A percentile compares a stretch with the other conserved stretches of the same genome.
Conservation (phyloP, 1,140 invertebrate genomes). For the Drosophila suzukii region DNA sequence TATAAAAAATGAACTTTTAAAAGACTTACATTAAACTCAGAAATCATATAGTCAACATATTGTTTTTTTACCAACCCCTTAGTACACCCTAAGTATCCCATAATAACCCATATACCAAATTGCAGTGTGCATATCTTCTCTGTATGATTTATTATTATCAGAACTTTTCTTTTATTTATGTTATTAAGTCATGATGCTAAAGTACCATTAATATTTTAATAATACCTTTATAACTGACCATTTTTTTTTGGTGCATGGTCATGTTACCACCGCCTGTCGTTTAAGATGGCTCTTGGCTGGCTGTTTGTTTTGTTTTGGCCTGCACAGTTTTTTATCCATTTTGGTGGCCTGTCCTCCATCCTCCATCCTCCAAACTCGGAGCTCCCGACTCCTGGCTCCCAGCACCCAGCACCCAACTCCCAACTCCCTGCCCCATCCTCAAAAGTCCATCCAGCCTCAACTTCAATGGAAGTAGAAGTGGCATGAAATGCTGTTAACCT, state of each 20-base stretch:
- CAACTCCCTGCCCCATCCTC: slow-evolving; percentile 26
- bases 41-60: too few relatives aligned
- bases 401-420: not conserved
- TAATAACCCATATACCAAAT: too few relatives aligned
- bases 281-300: slow-evolving; percentile 76
- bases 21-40: too few relatives aligned
- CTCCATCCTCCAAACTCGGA: slow-evolving; percentile 12
- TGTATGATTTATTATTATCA: too few relatives aligned
- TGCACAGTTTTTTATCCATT: slow-evolving; percentile 66
- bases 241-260: slow-evolving; percentile 46
- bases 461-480: slow-evolving; percentile 62
- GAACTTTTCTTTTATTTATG: not conserved
- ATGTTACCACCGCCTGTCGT: slow-evolving; percentile 76
- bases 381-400: slow-evolving; percentile 10
- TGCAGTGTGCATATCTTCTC: too few relatives aligned
- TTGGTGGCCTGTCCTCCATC: slow-evolving; percentile 65
- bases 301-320: slow-evolving; percentile 66
- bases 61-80: too few relatives aligned
- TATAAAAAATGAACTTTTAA: too few relatives aligned
- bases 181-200: too few relatives aligned
- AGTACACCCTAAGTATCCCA: too few relatives aligned
- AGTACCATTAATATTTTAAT: not conserved
- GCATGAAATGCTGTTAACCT: slow-evolving; percentile 82
- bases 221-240: not conserved
- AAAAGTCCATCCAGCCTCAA: slow-evolving; percentile 48